Evolutionary conservation across 1,140 invertebrate genomes (phyloP).

Genomic region (Elymnias hypermnestra): DNA sequence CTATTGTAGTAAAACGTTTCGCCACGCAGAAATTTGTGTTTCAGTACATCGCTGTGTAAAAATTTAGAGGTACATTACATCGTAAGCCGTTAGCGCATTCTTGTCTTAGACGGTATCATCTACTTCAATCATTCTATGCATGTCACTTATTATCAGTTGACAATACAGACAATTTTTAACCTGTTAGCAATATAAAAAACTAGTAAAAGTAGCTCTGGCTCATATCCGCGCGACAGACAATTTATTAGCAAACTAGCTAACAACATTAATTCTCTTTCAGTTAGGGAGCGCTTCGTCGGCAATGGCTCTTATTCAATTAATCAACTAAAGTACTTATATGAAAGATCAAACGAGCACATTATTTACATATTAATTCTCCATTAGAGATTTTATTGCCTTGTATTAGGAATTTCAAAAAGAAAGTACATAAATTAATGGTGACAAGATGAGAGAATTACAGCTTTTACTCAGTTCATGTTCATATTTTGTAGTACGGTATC

Average conservation of each 20-base stretch:
- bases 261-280: conserved; percentile 16
- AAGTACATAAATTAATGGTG: not conserved
- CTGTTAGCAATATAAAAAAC: no score
- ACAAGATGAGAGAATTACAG: not conserved
- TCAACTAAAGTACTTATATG: conserved; percentile 15
- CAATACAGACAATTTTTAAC: no score
- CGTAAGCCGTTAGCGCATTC: no score
- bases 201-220: not conserved
- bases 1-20: no score
- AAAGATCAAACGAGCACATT: conserved; percentile 12
- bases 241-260: conserved; percentile 14
- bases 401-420: conserved; percentile 7
- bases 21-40: no score
- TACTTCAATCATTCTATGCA: no score
- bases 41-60: no score
- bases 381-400: conserved; percentile 14
- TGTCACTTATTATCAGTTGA: no score
- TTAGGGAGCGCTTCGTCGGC: conserved; percentile 4
- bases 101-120: no score
- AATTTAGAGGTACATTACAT: no score
- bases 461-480: not conserved
- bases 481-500: no score
- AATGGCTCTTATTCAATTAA: conserved; percentile 19
- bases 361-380: conserved; percentile 21
- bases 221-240: not conserved